These are phyloP conservation scores for Zonotrichia albicollis DNA, from an alignment of 2,797 vertebrate genomes.

Conservation along the genomic window DNA sequence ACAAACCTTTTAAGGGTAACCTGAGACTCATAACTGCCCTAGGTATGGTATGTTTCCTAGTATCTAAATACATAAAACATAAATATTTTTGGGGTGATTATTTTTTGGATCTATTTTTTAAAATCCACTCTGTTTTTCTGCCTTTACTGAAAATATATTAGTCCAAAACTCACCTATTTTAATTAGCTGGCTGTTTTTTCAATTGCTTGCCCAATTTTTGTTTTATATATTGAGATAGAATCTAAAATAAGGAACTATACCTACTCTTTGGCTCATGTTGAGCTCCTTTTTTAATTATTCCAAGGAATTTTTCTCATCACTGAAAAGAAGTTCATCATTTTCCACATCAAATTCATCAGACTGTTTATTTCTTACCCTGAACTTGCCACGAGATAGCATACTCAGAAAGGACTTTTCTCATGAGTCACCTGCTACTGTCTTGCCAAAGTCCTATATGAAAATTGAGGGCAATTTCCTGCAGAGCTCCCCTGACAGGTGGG, in stretches of 20 bases:
- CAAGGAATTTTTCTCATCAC: neutral
- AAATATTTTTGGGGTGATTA: neutral
- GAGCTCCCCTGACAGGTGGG: constrained; percentile 42
- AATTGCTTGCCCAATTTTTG: neutral
- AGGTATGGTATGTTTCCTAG: neutral
- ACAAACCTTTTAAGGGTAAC: neutral
- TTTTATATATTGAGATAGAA: neutral
- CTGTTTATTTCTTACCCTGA: neutral
- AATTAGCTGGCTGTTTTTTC: neutral
- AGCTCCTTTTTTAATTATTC: neutral
- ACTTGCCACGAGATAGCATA: neutral
- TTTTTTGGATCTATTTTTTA: neutral
- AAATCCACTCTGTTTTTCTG: neutral
- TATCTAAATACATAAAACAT: neutral
- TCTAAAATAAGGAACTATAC: neutral
- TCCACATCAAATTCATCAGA: neutral
- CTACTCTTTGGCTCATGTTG: neutral
- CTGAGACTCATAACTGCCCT: neutral
- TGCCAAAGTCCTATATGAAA: constrained; percentile 37
- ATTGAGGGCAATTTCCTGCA: constrained; percentile 44
- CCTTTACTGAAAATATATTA: neutral
- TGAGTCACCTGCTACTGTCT: neutral
- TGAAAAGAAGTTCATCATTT: neutral
- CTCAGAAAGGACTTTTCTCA: neutral
- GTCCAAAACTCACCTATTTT: neutral